Evolutionary conservation across 1,140 invertebrate genomes (phyloP).

Genomic region (Teleopsis dalmanni): DNA sequence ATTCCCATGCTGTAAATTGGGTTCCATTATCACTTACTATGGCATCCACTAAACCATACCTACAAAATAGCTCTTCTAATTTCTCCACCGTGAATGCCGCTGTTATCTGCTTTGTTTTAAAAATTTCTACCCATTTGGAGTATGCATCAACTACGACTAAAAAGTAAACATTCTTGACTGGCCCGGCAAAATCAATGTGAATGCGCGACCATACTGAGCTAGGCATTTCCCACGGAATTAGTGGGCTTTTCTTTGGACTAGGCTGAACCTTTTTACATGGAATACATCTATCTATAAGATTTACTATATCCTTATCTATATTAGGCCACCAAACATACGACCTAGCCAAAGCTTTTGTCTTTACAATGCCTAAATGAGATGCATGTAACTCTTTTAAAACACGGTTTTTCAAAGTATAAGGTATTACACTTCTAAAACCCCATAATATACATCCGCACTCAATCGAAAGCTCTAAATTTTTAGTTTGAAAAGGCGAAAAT

Average conservation of each 20-base stretch:
- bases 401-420: neutral
- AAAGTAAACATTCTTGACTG: no score
- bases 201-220: no score
- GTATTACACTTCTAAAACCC: neutral
- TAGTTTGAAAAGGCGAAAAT: neutral
- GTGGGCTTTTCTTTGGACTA: no score
- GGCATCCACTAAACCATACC: neutral
- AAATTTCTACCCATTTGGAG: slow-evolving; percentile 3
- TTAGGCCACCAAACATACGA: slow-evolving; percentile 10
- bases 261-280: neutral
- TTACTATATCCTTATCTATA: neutral
- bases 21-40: slow-evolving; percentile 3
- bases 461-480: neutral
- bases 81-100: neutral
- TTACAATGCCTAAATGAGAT: slow-evolving; percentile 8
- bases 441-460: neutral
- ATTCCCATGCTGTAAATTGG: slow-evolving; percentile 5
- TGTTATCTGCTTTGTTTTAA: slow-evolving; percentile 3
- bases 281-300: neutral
- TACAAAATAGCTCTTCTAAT: no score
- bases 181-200: no score
- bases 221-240: no score
- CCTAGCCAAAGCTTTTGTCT: slow-evolving; percentile 4
- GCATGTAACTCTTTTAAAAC: slow-evolving; percentile 1
- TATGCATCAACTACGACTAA: neutral